These are phyloP conservation scores for Priapulus caudatus DNA, from an alignment of 2,888 invertebrate genomes.

Conservation along the genomic window DNA sequence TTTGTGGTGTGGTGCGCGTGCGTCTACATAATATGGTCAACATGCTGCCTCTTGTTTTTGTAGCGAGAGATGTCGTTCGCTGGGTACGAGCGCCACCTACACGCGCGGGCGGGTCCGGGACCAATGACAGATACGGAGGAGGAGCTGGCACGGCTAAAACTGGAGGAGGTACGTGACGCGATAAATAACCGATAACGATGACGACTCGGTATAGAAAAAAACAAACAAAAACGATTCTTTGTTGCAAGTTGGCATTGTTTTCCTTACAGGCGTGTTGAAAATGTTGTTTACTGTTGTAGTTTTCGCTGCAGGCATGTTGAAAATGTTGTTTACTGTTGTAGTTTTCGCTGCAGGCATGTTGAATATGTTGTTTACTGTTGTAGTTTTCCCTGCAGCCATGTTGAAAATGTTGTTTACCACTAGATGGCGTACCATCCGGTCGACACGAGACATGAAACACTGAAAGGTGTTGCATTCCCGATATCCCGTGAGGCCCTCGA, in stretches of 20 bases:
- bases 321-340: no score
- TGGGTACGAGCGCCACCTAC: constrained; percentile 67
- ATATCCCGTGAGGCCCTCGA: constrained; percentile 64
- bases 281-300: no score
- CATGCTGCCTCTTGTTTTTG: no score
- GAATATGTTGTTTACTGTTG: no score
- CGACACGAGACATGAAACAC: constrained; percentile 51
- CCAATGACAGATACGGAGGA: constrained; percentile 62
- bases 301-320: no score
- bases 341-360: no score
- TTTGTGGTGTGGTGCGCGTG: no score
- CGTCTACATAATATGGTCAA: no score
- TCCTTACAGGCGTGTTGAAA: no score
- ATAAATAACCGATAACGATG: no score
- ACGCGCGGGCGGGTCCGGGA: constrained; percentile 65
- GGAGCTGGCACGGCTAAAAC: neutral
- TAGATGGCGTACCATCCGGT: neutral
- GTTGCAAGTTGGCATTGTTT: constrained; percentile 41
- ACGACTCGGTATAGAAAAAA: constrained; percentile 64
- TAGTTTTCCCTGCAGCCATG: no score
- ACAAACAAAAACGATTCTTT: constrained; percentile 50
- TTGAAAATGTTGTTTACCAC: no score
- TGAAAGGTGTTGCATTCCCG: constrained; percentile 79
- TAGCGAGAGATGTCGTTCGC: constrained; percentile 66
- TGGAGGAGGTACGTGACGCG: neutral